Evolutionary conservation across 2,797 vertebrate species (phyloP).

Genomic region (Microcaecilia unicolor): DNA sequence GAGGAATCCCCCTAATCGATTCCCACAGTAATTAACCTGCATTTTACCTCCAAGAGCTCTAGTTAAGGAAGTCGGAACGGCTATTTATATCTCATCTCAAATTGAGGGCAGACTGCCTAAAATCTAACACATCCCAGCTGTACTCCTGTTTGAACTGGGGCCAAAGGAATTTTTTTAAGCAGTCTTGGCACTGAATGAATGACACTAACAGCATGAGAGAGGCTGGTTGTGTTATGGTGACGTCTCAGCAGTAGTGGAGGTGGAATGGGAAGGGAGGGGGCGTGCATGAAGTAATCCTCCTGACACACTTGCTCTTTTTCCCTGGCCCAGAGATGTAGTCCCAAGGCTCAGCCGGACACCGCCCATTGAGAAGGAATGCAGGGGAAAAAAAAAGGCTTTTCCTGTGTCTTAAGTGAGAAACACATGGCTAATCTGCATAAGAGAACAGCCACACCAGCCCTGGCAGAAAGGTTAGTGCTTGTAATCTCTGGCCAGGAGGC

Average conservation of each 20-base stretch:
- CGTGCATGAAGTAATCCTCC: slow-evolving; percentile 41
- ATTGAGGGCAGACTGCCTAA: slow-evolving; percentile 94
- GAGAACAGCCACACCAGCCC: slow-evolving; percentile 79
- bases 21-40: slow-evolving; percentile 93
- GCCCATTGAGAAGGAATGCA: slow-evolving; percentile 56
- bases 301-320: slow-evolving; percentile 17
- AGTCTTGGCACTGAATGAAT: slow-evolving; percentile 95
- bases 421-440: slow-evolving; percentile 99
- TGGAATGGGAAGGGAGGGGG: slow-evolving; percentile 50
- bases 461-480: slow-evolving; percentile 79
- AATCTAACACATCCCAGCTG: slow-evolving; percentile 97
- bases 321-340: slow-evolving; percentile 15
- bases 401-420: slow-evolving; percentile 71
- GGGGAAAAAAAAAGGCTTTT: slow-evolving; percentile 65
- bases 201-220: slow-evolving; percentile 74
- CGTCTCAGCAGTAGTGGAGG: slow-evolving; percentile 60
- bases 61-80: slow-evolving; percentile 81
- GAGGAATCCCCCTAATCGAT: no score
- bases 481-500: slow-evolving; percentile 66
- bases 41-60: slow-evolving; percentile 80
- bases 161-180: slow-evolving; percentile 96
- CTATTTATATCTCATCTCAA: slow-evolving; percentile 95
- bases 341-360: slow-evolving; percentile 37
- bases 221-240: slow-evolving; percentile 58
- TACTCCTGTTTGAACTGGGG: slow-evolving; percentile 91